Base-by-base conservation (phyloP, 1,140 invertebrate species). In the Ooceraea biroi region DNA sequence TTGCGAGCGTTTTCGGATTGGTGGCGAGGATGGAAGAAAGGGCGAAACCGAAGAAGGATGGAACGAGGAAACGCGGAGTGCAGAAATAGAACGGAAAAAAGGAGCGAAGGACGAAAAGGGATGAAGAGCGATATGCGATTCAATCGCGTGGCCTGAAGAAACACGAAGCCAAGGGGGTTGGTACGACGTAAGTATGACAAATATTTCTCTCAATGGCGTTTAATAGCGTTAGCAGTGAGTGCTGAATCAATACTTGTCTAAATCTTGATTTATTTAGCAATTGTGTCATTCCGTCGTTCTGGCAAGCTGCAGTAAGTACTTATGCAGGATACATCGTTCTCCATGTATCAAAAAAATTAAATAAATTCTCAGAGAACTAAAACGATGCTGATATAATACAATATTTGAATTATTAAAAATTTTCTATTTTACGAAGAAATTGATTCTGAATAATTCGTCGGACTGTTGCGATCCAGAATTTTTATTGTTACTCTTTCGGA, bases 1-100 rank as follows among this genome's bases (percentile, higher is more conserved):
- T 68, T 73, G 76, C 73, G 73, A 88, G 76, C 50, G 76, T 57
- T 80, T 57, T 55, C 27, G 82, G 66, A 78, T 89, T 84, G 80
- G 55, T 69, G 66, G 50, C 71, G 78, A 88, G 36, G 72, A 84
- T 84, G 78, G 83, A 76, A 65, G 57, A 78, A 78, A 63, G 55
- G 60, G 74, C 30, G 58, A 69, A 48, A 48, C 25, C 74, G 65
- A 48, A 50, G 25, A 61, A 65, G 50, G 55, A 48, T 46, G 30
- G 46, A 69, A 57, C 58, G 57, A 58, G 27, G 25, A 55, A 60
- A 57, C 55, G 48, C 46, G 36, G n/a, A 66, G 30, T 22, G 55
- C 52, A 52, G 52, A 27, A 63, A 36, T 36, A 22, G 63, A 25
- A 82, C 17, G 44, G 7, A 22, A 22, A 46, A 27, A 14, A 50